Evolutionary conservation across 2,888 invertebrate species (phyloP).

Genomic region (Cephus rjabovi): DNA sequence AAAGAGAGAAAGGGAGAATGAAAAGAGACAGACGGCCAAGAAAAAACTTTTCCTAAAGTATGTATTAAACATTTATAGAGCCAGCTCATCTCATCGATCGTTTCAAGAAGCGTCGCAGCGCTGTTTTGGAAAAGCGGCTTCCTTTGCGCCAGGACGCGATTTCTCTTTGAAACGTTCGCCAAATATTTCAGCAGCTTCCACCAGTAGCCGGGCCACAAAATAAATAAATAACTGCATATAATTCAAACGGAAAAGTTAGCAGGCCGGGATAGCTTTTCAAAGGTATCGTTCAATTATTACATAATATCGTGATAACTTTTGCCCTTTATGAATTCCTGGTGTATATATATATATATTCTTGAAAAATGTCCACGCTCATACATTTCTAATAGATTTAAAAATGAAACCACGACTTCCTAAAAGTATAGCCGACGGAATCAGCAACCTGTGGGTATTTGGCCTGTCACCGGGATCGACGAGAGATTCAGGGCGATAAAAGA

Average conservation of each 20-base stretch:
- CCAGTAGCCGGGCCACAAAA: background rate
- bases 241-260: background rate
- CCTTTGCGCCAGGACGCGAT: background rate
- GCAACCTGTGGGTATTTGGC: constrained; percentile 51
- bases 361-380: constrained; percentile 1
- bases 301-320: background rate
- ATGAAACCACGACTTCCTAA: constrained; percentile 23
- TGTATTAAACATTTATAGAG: background rate
- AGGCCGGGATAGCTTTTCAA: constrained; percentile 28
- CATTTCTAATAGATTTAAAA: constrained; percentile 35
- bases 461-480: constrained; percentile 19
- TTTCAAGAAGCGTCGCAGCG: background rate
- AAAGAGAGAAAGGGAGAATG: background rate
- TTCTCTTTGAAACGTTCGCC: background rate
- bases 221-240: background rate
- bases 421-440: constrained; percentile 41
- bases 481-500: background rate
- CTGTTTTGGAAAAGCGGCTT: background rate
- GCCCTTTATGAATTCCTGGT: background rate
- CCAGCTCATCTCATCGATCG: background rate
- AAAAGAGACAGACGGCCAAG: background rate
- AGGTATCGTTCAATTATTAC: constrained; percentile 10
- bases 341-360: background rate
- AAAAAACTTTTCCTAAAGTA: background rate
- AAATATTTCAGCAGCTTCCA: background rate